phyloP scores from a whole-genome alignment of 1,140 invertebrate genomes.

The Teleogryllus occipitalis region DNA sequence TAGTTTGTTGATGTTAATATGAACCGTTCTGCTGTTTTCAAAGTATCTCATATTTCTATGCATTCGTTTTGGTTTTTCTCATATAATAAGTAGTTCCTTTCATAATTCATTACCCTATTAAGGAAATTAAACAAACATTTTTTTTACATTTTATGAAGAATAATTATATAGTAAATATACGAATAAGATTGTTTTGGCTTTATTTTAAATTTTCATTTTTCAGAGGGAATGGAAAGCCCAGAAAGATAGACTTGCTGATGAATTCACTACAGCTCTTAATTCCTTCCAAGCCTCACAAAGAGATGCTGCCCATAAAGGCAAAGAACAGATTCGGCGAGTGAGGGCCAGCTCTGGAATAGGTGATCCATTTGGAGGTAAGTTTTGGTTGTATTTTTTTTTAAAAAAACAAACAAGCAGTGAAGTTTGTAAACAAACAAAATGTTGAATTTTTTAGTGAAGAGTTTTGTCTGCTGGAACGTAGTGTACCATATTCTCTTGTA shows the following conservation, averaged over 20 bases:
- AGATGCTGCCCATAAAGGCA: conserved; percentile 73
- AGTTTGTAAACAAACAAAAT: too few relatives aligned
- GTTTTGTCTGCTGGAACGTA: too few relatives aligned
- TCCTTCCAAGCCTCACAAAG: conserved; percentile 71
- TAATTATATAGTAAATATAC: neutral
- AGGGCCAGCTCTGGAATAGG: conserved; percentile 46
- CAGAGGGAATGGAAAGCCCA: conserved; percentile 84
- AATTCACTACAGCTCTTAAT: conserved; percentile 88
- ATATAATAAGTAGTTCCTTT: too few relatives aligned
- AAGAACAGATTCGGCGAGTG: conserved; percentile 64
- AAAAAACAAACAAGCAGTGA: too few relatives aligned
- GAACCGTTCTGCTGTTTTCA: too few relatives aligned
- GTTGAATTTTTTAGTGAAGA: too few relatives aligned
- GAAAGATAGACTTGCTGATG: conserved; percentile 83
- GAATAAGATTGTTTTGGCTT: neutral
- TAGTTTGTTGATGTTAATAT: too few relatives aligned
- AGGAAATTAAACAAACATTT: neutral
- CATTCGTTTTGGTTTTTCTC: too few relatives aligned
- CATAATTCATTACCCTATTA: neutral
- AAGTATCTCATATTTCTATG: too few relatives aligned
- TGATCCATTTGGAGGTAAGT: conserved; percentile 35
- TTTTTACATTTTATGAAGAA: neutral
- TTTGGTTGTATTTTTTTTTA: neutral
- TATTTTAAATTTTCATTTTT: neutral
- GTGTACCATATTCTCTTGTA: too few relatives aligned